Percentiles rank a stretch among this genome's conserved stretches.
Evolutionary conservation across 2,797 vertebrate species (phyloP).

Genomic region (Linurgus olivaceus): DNA sequence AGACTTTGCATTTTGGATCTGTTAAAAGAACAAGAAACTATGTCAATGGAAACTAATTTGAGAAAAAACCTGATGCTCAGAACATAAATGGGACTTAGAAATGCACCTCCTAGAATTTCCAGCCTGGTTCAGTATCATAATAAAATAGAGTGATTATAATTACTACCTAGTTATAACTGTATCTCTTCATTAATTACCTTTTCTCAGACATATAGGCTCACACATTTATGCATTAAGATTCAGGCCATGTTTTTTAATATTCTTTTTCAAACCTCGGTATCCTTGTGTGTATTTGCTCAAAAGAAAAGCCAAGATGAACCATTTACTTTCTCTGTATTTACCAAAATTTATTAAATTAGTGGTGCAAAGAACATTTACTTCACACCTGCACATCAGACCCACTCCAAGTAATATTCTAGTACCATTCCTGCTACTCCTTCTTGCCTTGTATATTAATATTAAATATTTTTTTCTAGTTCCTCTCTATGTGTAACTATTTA

Average conservation of each 20-base stretch:
- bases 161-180: neutral
- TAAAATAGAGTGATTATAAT: neutral
- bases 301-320: neutral
- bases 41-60: neutral
- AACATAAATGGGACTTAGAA: neutral
- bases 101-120: neutral
- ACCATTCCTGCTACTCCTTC: neutral
- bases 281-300: neutral
- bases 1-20: neutral
- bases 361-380: neutral
- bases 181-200: conserved; percentile 10
- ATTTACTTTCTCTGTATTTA: neutral
- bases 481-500: neutral
- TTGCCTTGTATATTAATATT: neutral
- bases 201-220: neutral
- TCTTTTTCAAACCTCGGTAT: conserved; percentile 12
- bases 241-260: neutral
- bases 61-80: neutral
- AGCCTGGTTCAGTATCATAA: neutral
- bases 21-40: neutral
- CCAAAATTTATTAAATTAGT: neutral
- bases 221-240: neutral
- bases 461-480: neutral
- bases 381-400: neutral
- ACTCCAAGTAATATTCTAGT: neutral